Evolutionary conservation across 2,797 vertebrate genomes (phyloP).

Genomic region (Notolabrus celidotus): DNA sequence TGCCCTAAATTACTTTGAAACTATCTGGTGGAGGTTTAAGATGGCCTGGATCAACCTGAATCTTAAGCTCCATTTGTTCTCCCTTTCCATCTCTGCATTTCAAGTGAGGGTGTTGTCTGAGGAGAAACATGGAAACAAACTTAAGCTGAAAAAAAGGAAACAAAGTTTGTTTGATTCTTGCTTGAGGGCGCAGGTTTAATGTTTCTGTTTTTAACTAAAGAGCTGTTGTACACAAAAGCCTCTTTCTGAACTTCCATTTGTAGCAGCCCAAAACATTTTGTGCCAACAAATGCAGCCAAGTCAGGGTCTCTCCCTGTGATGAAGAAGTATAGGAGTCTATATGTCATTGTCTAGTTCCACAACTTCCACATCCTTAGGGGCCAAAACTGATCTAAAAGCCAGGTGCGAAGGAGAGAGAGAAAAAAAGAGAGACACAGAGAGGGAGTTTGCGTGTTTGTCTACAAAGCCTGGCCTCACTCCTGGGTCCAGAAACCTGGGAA

Average conservation of each 20-base stretch:
- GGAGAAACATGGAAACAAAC: constrained; percentile 67
- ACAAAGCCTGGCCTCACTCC: constrained; percentile 33
- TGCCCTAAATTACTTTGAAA: constrained; percentile 69
- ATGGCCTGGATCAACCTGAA: constrained; percentile 62
- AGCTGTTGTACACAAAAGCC: constrained; percentile 29
- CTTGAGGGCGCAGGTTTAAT: constrained; percentile 24
- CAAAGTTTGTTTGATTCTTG: constrained; percentile 28
- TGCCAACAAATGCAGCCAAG: constrained; percentile 38
- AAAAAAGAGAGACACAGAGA: neutral
- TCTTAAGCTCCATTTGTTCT: constrained; percentile 68
- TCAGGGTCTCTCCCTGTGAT: constrained; percentile 30
- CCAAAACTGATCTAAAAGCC: constrained; percentile 27
- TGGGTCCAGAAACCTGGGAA: constrained; percentile 41
- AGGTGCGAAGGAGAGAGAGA: constrained; percentile 12
- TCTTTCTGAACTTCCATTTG: constrained; percentile 30
- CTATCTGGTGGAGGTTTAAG: constrained; percentile 61
- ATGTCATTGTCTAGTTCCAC: constrained; percentile 44
- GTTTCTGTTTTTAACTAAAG: constrained; percentile 49
- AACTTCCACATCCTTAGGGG: constrained; percentile 23
- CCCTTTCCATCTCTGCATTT: constrained; percentile 51
- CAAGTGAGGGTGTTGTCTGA: constrained; percentile 52
- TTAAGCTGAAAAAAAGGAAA: constrained; percentile 39
- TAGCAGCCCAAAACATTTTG: constrained; percentile 28
- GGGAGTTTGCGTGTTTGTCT: constrained; percentile 26
- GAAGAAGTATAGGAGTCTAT: constrained; percentile 48